phyloP scores from a whole-genome alignment of 1,140 invertebrate species.

The Conus betulinus region DNA sequence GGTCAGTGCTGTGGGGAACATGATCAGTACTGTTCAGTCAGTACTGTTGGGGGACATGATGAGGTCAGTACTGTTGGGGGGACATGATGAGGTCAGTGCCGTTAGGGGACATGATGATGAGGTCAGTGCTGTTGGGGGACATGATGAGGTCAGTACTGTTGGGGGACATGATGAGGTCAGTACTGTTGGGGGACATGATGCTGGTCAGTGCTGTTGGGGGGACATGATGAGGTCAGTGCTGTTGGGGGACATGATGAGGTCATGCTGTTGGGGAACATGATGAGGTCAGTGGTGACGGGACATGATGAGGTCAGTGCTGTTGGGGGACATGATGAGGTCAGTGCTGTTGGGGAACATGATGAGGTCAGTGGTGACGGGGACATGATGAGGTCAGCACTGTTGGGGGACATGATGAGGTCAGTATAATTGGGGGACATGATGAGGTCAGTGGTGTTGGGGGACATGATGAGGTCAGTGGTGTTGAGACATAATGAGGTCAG shows the following conservation, averaged over 20 bases:
- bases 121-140: slow-evolving; percentile 3
- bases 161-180: too few relatives aligned
- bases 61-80: neutral
- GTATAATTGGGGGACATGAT: neutral
- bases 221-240: too few relatives aligned
- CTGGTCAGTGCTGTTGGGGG: too few relatives aligned
- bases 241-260: too few relatives aligned
- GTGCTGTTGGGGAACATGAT: slow-evolving; percentile 37
- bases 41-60: too few relatives aligned
- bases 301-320: too few relatives aligned
- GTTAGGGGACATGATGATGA: neutral
- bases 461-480: slow-evolving; percentile 40
- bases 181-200: too few relatives aligned
- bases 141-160: slow-evolving; percentile 7
- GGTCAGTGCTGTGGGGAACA: neutral
- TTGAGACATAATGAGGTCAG: slow-evolving; percentile 53
- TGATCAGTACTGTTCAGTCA: too few relatives aligned
- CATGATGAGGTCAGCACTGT: slow-evolving; percentile 54
- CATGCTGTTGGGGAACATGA: too few relatives aligned
- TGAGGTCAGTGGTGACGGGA: too few relatives aligned
- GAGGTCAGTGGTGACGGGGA: slow-evolving; percentile 39
- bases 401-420: slow-evolving; percentile 54
- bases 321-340: too few relatives aligned
- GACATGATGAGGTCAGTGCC: neutral
- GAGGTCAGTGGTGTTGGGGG: slow-evolving; percentile 48